Evolutionary conservation across 2,888 invertebrate species (phyloP).

Genomic region (Pecten maximus): DNA sequence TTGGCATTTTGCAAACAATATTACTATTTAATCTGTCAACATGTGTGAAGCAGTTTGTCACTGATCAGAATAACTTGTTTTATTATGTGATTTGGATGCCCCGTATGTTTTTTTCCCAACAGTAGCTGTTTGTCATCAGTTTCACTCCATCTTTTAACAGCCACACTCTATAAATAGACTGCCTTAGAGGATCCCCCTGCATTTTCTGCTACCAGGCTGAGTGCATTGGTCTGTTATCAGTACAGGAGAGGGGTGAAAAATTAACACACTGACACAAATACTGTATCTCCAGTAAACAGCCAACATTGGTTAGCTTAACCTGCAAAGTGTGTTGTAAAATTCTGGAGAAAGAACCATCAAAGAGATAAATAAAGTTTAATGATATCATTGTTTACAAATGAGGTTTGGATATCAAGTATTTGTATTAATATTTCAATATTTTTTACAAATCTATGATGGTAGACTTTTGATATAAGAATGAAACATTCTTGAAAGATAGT

Average conservation of each 20-base stretch:
- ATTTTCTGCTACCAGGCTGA: constrained; percentile 1
- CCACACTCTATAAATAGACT: background rate
- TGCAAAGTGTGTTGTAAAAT: background rate
- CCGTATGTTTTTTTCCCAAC: background rate
- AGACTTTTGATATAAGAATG: no score
- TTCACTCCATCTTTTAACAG: background rate
- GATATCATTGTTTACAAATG: background rate
- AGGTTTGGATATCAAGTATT: background rate
- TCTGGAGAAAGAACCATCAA: background rate
- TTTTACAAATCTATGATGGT: no score
- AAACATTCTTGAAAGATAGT: no score
- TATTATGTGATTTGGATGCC: background rate
- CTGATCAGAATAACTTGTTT: background rate
- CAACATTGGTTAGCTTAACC: background rate
- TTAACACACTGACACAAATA: constrained; percentile 35
- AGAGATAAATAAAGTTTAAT: background rate
- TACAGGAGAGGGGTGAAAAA: constrained; percentile 8
- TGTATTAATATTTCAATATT: background rate
- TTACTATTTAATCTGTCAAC: background rate
- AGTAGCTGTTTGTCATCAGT: constrained; percentile 13
- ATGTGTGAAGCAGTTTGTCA: background rate
- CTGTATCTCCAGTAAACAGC: background rate
- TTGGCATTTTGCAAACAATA: background rate
- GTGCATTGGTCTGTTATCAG: constrained; percentile 29
- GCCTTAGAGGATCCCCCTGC: background rate